These are phyloP conservation scores for Coptodon rendalli DNA, from an alignment of 2,113 vertebrate genomes.

Conservation along the genomic window DNA sequence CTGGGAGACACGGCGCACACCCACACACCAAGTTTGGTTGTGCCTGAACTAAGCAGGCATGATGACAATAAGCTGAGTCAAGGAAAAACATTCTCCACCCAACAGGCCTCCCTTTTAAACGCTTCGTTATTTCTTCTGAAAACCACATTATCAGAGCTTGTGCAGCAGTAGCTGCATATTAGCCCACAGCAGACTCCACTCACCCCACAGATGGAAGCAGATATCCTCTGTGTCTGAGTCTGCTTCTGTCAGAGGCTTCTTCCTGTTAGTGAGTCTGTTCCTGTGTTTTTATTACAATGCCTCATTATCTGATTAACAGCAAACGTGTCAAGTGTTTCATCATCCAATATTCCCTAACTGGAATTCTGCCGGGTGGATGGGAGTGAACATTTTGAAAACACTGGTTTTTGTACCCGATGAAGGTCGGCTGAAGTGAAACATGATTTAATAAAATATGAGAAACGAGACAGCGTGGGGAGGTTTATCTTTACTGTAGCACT, in stretches of 20 bases:
- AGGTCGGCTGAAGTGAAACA: background rate
- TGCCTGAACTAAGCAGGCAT: background rate
- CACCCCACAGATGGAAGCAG: fast-evolving
- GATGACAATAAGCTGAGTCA: background rate
- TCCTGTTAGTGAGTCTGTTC: background rate
- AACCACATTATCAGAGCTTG: fast-evolving
- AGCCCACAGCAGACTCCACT: background rate
- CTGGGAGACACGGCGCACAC: background rate
- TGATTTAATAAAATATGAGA: background rate
- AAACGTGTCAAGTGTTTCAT: background rate
- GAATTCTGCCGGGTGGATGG: background rate
- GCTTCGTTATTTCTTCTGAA: background rate
- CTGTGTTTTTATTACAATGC: background rate
- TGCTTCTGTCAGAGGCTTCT: background rate
- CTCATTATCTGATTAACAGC: background rate
- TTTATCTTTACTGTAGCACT: fast-evolving
- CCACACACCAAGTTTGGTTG: background rate
- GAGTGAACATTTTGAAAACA: fast-evolving
- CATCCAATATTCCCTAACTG: background rate
- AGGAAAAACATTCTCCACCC: fast-evolving
- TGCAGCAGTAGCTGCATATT: background rate
- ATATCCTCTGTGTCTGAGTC: fast-evolving
- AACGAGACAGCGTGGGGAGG: fast-evolving
- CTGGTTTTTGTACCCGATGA: fast-evolving
- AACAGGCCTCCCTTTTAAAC: fast-evolving